Evolutionary conservation across 92 coral and sea anemone genomes (phyloP).

Genomic region (Umimayanthus chanpuru): DNA sequence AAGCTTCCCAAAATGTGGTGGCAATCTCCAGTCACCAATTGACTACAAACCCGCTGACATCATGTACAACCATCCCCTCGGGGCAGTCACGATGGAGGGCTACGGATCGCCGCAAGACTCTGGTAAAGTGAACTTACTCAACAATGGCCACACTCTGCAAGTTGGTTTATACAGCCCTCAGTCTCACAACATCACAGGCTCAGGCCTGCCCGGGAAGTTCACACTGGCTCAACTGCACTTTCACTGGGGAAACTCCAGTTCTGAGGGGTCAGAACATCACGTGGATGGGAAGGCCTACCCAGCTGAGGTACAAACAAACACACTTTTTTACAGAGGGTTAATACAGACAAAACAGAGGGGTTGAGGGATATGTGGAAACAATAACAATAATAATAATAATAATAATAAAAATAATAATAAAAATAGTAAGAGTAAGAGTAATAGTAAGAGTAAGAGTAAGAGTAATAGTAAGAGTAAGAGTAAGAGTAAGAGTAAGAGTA

Average conservation of each 20-base stretch:
- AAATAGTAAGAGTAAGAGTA: too few species aligned
- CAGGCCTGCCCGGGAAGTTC: slow-evolving; percentile 20
- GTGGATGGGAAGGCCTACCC: slow-evolving; percentile 38
- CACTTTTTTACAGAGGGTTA: too few species aligned
- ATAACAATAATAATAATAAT: too few species aligned
- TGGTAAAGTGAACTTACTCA: neutral
- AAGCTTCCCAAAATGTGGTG: neutral
- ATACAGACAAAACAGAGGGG: too few species aligned
- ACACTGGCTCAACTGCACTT: slow-evolving; percentile 45
- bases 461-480: too few species aligned
- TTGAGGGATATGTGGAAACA: too few species aligned
- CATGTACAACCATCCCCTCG: neutral
- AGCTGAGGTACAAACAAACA: slow-evolving; percentile 22
- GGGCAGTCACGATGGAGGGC: neutral
- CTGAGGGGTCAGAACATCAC: slow-evolving; percentile 48
- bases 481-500: too few species aligned
- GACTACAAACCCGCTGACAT: neutral
- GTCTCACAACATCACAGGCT: neutral
- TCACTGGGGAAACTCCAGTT: slow-evolving; percentile 42
- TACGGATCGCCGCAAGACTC: neutral
- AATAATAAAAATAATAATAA: too few species aligned
- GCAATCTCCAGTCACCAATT: slow-evolving; percentile 16
- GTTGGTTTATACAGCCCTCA: neutral
- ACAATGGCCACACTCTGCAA: slow-evolving; percentile 7
- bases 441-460: too few species aligned